phyloP scores from a whole-genome alignment of 2,888 invertebrate genomes.

The Dynastes grantii region DNA sequence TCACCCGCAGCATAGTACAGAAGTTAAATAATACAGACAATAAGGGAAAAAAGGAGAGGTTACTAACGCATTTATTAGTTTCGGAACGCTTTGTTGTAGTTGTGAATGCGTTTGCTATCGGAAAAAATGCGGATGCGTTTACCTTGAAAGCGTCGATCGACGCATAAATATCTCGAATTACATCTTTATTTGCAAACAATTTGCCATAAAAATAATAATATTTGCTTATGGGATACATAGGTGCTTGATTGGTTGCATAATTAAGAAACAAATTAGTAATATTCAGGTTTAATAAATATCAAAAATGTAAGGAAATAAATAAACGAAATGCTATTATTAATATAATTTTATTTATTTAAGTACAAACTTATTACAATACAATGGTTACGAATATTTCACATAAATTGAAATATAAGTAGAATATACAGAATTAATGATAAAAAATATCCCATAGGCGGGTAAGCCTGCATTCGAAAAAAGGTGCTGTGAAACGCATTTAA shows the following conservation, averaged over 20 bases:
- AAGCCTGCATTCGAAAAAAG: not conserved
- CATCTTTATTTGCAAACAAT: conserved; percentile 41
- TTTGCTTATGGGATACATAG: not conserved
- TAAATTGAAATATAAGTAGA: too few relatives aligned
- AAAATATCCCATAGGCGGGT: conserved; percentile 18
- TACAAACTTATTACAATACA: not conserved
- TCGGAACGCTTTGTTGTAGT: too few relatives aligned
- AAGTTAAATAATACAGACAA: too few relatives aligned
- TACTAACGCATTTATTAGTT: too few relatives aligned
- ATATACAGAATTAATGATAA: not conserved
- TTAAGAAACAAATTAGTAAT: not conserved
- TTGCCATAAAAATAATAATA: conserved; percentile 29
- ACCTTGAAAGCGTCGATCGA: conserved; percentile 17
- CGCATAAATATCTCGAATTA: conserved; percentile 3
- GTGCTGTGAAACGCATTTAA: not conserved
- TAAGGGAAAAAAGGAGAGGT: too few relatives aligned
- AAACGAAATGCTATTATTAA: not conserved
- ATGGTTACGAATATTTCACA: too few relatives aligned
- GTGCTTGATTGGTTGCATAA: conserved; percentile 29
- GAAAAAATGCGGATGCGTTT: conserved; percentile 13
- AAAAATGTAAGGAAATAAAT: not conserved
- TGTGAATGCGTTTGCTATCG: not conserved
- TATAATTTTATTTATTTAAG: not conserved
- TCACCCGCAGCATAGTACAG: not conserved
- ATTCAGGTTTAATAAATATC: not conserved